Evolutionary conservation across 92 coral and sea anemone species (phyloP), one percentile per base, ranked within the genome.

Genomic region (Phenganax stokvisi): DNA sequence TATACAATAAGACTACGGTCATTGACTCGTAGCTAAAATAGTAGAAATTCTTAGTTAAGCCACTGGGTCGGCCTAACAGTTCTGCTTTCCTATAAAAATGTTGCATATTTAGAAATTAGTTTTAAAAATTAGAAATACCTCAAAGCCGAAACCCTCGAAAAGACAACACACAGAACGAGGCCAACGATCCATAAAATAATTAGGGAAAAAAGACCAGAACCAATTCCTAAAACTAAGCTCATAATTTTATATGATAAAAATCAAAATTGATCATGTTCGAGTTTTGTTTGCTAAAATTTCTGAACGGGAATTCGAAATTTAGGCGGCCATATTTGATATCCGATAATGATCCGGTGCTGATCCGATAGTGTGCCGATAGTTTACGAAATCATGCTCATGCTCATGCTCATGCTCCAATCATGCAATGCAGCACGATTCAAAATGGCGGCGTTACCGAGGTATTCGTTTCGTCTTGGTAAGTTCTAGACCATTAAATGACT

Each of bases 141-240:
- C 57, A 93, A 84, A n/a, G 94, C 94, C 28, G 90, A 86, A 11
- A 96, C 90, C 77, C 98, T 85, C 31, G 98, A 89, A 56, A 93
- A 84, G 58, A 93, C 87, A 27, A 93, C 94, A 82, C 98, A 93
- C 6, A 91, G 97, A 51, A 93, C 20, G 25, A 93, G 92, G 16
- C 98, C 97, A 53, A 93, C 83, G 53, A 87, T 89, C 98, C 98
- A 93, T 10, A 93, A 72, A n/a, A 93, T 63, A 7, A 93, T 87
- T 88, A 93, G 72, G 16, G 88, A 85, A 47, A 93, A 87, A 60
- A 93, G 83, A 13, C 98, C 98, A 77, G 89, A 88, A 27, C 98
- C 98, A 83, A 93, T 91, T 28, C 98, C 98, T 47, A 92, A 86
- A 68, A 93, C 98, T 54, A 93, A 84, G 75, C 91, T 91, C 98